Conservation (phyloP, 1,140 invertebrate species). For the Venustaconcha ellipsiformis region DNA sequence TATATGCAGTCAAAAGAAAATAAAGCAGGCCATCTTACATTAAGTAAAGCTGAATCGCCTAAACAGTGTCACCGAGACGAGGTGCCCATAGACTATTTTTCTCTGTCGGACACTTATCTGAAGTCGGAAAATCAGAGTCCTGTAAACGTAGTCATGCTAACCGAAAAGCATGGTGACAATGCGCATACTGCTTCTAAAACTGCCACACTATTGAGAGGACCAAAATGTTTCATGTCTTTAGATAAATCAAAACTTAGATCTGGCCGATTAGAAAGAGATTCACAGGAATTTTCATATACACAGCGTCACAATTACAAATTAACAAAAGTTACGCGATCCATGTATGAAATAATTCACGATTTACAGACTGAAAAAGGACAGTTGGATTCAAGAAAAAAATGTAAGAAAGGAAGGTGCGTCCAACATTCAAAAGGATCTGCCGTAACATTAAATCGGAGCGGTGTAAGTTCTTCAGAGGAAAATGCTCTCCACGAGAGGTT, state of each 20-base stretch:
- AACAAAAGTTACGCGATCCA: slow-evolving; percentile 49
- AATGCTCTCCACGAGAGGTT: too few relatives aligned
- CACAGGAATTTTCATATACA: slow-evolving; percentile 35
- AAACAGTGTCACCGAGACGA: not conserved
- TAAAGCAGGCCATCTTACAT: not conserved
- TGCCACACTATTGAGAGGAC: not conserved
- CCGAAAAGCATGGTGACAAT: not conserved
- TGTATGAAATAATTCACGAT: slow-evolving; percentile 55
- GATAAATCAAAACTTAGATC: not conserved
- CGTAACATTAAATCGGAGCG: too few relatives aligned
- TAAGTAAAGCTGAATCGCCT: slow-evolving; percentile 8
- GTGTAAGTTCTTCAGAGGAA: too few relatives aligned
- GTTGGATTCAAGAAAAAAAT: slow-evolving; percentile 23
- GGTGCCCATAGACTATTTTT: not conserved
- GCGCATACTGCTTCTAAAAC: not conserved
- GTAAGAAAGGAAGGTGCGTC: slow-evolving; percentile 8
- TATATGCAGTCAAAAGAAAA: slow-evolving; percentile 28
- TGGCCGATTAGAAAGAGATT: slow-evolving; percentile 5
- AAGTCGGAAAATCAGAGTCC: not conserved
- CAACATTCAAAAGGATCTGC: too few relatives aligned
- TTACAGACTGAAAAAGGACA: slow-evolving; percentile 36
- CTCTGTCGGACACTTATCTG: not conserved
- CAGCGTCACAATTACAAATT: slow-evolving; percentile 50
- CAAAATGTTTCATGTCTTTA: not conserved
- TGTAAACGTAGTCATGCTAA: slow-evolving; percentile 2